Percentiles rank a stretch among this genome's conserved stretches.
Evolutionary conservation across 2,113 vertebrate genomes (phyloP).

Genomic region (Eulemur rufifrons): DNA sequence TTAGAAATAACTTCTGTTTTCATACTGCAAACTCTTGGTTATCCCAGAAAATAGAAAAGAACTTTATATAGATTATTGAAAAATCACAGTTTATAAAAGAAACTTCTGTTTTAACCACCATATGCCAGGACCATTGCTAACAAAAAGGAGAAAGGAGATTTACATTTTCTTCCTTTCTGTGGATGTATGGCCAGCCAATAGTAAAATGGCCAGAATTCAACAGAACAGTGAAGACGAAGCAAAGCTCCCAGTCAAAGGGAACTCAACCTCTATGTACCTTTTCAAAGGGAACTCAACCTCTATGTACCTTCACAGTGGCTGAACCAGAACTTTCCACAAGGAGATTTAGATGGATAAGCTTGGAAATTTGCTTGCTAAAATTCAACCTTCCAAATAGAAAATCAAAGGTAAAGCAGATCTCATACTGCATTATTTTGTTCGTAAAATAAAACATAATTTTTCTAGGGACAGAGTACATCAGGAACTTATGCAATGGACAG

Average conservation of each 20-base stretch:
- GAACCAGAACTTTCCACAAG: background rate
- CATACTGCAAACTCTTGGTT: background rate
- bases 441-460: background rate
- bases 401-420: background rate
- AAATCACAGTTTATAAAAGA: background rate
- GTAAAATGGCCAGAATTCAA: background rate
- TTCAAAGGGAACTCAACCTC: background rate
- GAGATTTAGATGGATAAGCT: background rate
- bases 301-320: background rate
- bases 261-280: background rate
- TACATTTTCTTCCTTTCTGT: background rate
- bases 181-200: background rate
- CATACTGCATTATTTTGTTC: background rate
- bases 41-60: background rate
- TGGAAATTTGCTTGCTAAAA: background rate
- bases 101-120: background rate
- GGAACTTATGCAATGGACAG: background rate
- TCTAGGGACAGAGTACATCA: background rate
- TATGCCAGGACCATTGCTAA: background rate
- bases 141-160: background rate
- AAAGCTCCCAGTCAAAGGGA: background rate
- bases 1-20: background rate
- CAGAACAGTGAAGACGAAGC: background rate
- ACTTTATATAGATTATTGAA: background rate
- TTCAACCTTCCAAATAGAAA: conserved; percentile 1